A percentile compares a stretch with the other conserved stretches of the same genome.
Conservation (phyloP, 2,113 vertebrate genomes). For the Riparia riparia region DNA sequence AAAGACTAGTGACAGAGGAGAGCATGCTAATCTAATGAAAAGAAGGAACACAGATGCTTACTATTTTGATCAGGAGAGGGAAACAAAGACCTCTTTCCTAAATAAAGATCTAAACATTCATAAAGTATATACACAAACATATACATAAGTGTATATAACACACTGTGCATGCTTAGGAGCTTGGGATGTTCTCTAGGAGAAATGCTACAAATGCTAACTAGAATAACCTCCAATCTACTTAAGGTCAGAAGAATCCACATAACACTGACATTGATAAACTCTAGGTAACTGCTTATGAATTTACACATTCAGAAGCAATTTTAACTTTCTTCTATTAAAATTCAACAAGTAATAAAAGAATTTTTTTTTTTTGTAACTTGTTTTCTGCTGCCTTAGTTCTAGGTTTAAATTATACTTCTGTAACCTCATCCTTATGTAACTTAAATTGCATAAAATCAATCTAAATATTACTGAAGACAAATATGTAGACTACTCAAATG, state of each 20-base stretch:
- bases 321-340: not conserved
- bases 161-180: not conserved
- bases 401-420: not conserved
- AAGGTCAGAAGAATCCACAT: not conserved
- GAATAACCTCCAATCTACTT: not conserved
- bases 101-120: not conserved
- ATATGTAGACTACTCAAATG: not conserved
- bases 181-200: not conserved
- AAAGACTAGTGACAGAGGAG: slow-evolving; percentile 74
- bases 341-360: not conserved
- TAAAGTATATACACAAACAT: not conserved
- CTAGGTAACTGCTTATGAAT: not conserved
- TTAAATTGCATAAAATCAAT: not conserved
- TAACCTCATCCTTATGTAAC: not conserved
- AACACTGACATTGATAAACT: not conserved
- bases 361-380: not conserved
- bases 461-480: not conserved
- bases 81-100: slow-evolving; percentile 17
- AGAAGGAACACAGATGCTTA: slow-evolving; percentile 73
- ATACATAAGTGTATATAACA: not conserved
- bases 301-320: not conserved
- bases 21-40: slow-evolving; percentile 67
- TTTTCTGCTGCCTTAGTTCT: not conserved
- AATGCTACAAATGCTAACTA: not conserved
- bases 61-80: slow-evolving; percentile 55